Base-by-base conservation (phyloP, 2,113 vertebrate genomes). In the Istiophorus platypterus region DNA sequence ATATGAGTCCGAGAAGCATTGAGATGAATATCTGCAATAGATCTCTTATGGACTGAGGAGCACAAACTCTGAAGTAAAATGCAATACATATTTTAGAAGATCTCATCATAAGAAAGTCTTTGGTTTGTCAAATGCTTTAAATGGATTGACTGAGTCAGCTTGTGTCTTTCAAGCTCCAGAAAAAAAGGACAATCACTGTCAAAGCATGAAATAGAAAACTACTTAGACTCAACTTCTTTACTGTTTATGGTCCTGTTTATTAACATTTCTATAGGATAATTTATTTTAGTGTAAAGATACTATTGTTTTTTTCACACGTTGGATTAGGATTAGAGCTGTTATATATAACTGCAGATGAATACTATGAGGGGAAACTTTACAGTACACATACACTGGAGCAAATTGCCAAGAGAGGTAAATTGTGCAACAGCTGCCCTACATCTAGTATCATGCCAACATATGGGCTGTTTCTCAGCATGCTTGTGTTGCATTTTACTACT, bases 381-480 rank as follows among this genome's bases (percentile, higher is more conserved):
- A 27, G 24, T 20, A 31, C 45, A 56, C 5, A 13, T 13, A 18
- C 26, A 58, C 20, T 1, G 6, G 54, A 71, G 51, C 39, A 41
- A 41, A 41, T 37, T 24, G 13, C 41, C 20, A 29, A 27, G 20
- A 68, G 65, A 61, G 47, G n/a, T 69, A 27, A 58, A 77, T 22
- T 45, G 24, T 34, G 70, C 34, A 82, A 68, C 78, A 84, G 74
- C 80, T 84, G 76, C 24, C 29, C 42, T 22, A 22, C 37, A 78
- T 72, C 58, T 71, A 42, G 71, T 57, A 63, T 79, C 59, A 39
- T 67, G 72, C 37, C 61, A 85, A 63, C 73, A 90, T 64, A 49
- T 73, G 37, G 42, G 37, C 58, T 27, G 5, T 76, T 82, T 84
- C 51, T 83, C 68, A 82, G 72, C 31, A 52, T 76, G 61, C 47